Evolutionary conservation across 2,888 invertebrate species (phyloP), one percentile per base, ranked within the genome.

Genomic region (Biston stratarius): DNA sequence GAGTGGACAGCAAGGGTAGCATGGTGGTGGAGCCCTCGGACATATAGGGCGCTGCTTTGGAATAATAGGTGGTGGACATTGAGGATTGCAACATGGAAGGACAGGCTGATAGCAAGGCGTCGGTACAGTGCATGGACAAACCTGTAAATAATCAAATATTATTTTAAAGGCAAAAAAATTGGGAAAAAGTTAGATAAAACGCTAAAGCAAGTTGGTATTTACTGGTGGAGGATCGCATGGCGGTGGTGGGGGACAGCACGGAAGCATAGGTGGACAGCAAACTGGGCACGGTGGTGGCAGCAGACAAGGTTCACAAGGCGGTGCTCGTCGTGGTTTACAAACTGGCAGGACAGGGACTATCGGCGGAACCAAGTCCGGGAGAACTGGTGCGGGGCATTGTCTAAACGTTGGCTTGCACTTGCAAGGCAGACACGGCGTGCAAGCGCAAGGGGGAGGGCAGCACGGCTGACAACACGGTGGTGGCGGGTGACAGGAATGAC

Each of bases 21-120:
- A 15, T 33, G 83, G 78, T 8, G 90, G 94, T 0, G 92, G 92
- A 1, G 93, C 84, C 66, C 94, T 83, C 3, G 93, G 93, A 64
- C 92, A 94, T 56, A 92, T 92, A 0, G 93, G 93, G 8, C 92
- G 83, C 75, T 93, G 93, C 69, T 92, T 92, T 0, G 93, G 93
- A 40, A 92, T 47, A 49, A 94, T 94, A 10, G 95, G 94, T 0
- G 95, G 89, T 5, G 95, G 95, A 73, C 94, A 94, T 70, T 94
- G 92, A 0, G 94, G 94, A 66, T 93, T 93, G 77, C 88, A 90
- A 75, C 90, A 88, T 1, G 94, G 94, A 38, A 93, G 72, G 5
- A 92, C 89, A 44, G 94, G 93, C 68, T 89, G 91, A 68, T 89
- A 90, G 74, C 92, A 93, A 0, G 85, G 86, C 15, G 80, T 90